Base-by-base conservation (phyloP, 2,113 vertebrate genomes). In the Cercopithecus mona region DNA sequence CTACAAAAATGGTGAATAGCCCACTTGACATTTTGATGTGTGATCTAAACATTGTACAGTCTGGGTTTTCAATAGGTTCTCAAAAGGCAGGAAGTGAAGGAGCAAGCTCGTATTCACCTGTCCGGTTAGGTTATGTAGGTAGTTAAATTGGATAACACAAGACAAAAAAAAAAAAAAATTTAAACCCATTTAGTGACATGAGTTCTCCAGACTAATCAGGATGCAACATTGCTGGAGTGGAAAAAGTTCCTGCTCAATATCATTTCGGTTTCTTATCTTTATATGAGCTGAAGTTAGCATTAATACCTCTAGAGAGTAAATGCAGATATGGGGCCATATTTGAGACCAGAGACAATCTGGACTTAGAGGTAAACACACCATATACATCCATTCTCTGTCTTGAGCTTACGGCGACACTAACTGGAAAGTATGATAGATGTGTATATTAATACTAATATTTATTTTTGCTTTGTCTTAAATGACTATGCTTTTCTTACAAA, bases 321-420 rank as follows among this genome's bases (percentile, higher is more conserved):
- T 27, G 48, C 64, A 84, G 43, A 72, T 7, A 17, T 17, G 52
- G 14, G 32, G 2, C 10, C 76, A 23, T 35, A 11, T 17, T 18
- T 82, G 22, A 83, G 61, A 57, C 35, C 32, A 32, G 20, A 32
- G 68, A 96, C 52, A 48, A 43, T 5, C 30, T 0, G 25, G 52
- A 75, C 40, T 22, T 55, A 52, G 23, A 90, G 22, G 22, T 35
- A 57, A 84, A 83, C 45, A 52, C 3, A 48, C 6, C 38, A 30
- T 43, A n/a, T 23, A 61, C 18, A 82, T 85, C 32, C 32, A 16
- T 55, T 87, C 35, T 94, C 66, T 81, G 52, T 16, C 57, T 32
- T 88, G 66, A 80, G 52, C 48, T 90, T 43, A 95, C 9, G 57
- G 35, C 68, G 94, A 95, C 92, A 57, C 61, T 97, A 95, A 96